Percentiles rank a stretch among this genome's conserved stretches.
phyloP scores from a whole-genome alignment of 2,797 vertebrate species.

The Enteromius radiatus region DNA sequence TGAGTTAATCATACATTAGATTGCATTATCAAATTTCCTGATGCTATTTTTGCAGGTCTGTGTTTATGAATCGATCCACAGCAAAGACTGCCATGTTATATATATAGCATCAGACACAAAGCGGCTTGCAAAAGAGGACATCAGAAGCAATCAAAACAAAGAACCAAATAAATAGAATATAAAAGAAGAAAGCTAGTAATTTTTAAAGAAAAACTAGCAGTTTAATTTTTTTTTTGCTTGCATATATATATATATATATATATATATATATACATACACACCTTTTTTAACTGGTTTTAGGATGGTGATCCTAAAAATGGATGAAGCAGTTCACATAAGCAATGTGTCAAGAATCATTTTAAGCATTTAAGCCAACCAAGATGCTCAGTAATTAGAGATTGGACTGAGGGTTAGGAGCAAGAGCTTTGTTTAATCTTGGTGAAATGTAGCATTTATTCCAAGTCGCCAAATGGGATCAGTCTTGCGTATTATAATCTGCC shows the following conservation, averaged over 20 bases:
- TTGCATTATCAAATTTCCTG: conserved; percentile 30
- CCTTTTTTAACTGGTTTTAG: not conserved
- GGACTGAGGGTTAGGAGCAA: not conserved
- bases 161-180: too few relatives aligned
- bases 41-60: conserved; percentile 17
- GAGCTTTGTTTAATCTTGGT: not conserved
- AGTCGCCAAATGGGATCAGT: not conserved
- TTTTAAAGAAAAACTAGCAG: too few relatives aligned
- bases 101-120: not conserved
- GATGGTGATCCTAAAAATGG: not conserved
- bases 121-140: too few relatives aligned
- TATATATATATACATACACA: too few relatives aligned
- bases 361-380: not conserved
- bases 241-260: too few relatives aligned
- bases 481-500: not conserved
- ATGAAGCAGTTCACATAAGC: not conserved
- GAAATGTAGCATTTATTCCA: not conserved
- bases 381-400: not conserved
- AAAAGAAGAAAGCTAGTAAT: too few relatives aligned
- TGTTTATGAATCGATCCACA: conserved; percentile 30
- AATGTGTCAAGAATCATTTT: not conserved
- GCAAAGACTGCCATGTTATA: conserved; percentile 11
- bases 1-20: conserved; percentile 19
- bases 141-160: too few relatives aligned
- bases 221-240: too few relatives aligned